phyloP scores from a whole-genome alignment of 2,797 vertebrate species.

The Hippocampus kuda region DNA sequence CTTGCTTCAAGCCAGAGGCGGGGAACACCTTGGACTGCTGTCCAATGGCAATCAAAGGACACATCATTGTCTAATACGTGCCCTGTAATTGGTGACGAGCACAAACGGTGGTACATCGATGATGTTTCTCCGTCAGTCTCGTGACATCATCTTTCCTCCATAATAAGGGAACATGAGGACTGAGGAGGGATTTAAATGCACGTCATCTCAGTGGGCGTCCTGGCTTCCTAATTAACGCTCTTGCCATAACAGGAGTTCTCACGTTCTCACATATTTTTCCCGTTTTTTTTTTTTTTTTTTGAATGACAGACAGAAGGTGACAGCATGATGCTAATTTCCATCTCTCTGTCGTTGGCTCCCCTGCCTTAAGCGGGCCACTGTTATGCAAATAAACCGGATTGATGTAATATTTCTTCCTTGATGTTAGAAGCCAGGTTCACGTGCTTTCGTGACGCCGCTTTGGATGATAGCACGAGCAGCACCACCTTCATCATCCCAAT shows the following conservation, averaged over 20 bases:
- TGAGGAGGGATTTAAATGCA: slow-evolving; percentile 68
- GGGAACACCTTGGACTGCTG: no score
- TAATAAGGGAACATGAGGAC: slow-evolving; percentile 65
- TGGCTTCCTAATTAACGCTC: slow-evolving; percentile 68
- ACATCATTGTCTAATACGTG: no score
- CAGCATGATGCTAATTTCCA: slow-evolving; percentile 65
- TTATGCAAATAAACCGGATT: slow-evolving; percentile 63
- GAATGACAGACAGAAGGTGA: slow-evolving; percentile 74
- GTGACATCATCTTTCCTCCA: slow-evolving; percentile 53
- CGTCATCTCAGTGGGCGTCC: slow-evolving; percentile 62
- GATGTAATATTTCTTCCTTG: slow-evolving; percentile 30
- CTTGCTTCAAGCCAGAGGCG: no score
- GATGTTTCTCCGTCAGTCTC: slow-evolving; percentile 52
- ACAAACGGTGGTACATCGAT: slow-evolving; percentile 3
- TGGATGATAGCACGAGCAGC: slow-evolving; percentile 13
- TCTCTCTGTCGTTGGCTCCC: slow-evolving; percentile 59
- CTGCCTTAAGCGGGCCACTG: slow-evolving; percentile 59
- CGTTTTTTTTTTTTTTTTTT: slow-evolving; percentile 42
- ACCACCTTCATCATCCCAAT: slow-evolving; percentile 36
- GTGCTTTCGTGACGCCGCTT: slow-evolving; percentile 21
- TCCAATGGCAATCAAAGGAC: no score
- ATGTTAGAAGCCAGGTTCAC: slow-evolving; percentile 21
- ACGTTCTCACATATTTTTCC: slow-evolving; percentile 49
- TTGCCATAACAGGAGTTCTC: slow-evolving; percentile 64
- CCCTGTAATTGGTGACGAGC: no score